These are phyloP conservation scores for Psilopogon haemacephalus DNA, from an alignment of 2,113 vertebrate genomes.

Conservation along the genomic window DNA sequence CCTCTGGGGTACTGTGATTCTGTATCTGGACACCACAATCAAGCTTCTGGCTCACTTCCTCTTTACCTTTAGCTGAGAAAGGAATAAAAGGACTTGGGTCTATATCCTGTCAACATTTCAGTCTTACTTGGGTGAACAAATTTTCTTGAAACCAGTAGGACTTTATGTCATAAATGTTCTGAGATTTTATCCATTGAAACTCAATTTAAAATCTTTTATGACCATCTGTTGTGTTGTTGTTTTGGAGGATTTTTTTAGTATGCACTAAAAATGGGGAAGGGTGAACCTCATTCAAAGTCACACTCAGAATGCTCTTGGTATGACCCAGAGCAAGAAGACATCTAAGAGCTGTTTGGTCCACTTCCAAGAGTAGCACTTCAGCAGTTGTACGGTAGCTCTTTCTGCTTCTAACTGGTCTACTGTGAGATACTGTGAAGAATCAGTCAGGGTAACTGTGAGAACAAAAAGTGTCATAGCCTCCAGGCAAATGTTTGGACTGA, in stretches of 20 bases:
- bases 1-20: too few relatives aligned
- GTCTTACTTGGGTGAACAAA: neutral
- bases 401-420: neutral
- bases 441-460: neutral
- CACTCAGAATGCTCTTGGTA: neutral
- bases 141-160: neutral
- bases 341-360: neutral
- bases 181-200: neutral
- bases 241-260: neutral
- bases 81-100: neutral
- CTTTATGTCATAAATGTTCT: neutral
- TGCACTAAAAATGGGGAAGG: neutral
- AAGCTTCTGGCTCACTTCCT: neutral
- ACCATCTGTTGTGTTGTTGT: neutral
- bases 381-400: neutral
- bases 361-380: neutral
- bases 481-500: neutral
- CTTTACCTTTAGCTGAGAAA: neutral
- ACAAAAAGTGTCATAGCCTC: neutral
- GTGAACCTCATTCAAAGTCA: neutral
- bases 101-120: neutral
- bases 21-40: neutral
- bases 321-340: neutral
- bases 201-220: neutral
- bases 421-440: neutral